Evolutionary conservation across 2,113 vertebrate genomes (phyloP).

Genomic region (Eubucco bourcierii): DNA sequence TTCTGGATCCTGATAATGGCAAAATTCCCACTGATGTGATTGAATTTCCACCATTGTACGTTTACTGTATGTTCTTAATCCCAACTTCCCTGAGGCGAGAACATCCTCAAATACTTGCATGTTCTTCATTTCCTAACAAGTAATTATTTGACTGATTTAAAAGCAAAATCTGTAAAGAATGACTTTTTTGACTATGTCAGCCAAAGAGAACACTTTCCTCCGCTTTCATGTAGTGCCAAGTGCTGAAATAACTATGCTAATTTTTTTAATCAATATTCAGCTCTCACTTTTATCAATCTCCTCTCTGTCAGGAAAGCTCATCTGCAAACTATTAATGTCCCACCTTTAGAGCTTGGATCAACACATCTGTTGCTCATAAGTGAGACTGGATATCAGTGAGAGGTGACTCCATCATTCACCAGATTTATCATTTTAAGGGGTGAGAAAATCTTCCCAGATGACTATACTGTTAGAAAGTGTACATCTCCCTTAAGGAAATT

Average conservation of each 20-base stretch:
- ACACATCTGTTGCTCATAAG: neutral
- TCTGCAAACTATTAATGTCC: neutral
- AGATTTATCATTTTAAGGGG: neutral
- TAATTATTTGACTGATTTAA: neutral
- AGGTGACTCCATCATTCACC: neutral
- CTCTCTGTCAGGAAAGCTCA: neutral
- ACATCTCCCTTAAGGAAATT: neutral
- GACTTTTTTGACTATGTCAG: neutral
- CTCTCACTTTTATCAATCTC: neutral
- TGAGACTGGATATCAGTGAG: neutral
- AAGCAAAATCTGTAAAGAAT: neutral
- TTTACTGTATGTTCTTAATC: neutral
- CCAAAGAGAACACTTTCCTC: neutral
- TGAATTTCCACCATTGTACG: neutral
- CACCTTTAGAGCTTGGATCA: neutral
- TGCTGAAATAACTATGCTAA: neutral
- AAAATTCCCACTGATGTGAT: neutral
- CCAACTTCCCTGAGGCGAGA: neutral
- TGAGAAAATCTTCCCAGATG: neutral
- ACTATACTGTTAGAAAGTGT: neutral
- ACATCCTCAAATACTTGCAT: neutral
- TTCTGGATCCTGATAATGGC: neutral
- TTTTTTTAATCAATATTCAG: neutral
- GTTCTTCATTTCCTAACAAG: constrained; percentile 28
- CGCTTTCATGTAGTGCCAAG: constrained; percentile 28